phyloP scores from a whole-genome alignment of 1,140 invertebrate genomes.

The Protaetia brevitarsis region DNA sequence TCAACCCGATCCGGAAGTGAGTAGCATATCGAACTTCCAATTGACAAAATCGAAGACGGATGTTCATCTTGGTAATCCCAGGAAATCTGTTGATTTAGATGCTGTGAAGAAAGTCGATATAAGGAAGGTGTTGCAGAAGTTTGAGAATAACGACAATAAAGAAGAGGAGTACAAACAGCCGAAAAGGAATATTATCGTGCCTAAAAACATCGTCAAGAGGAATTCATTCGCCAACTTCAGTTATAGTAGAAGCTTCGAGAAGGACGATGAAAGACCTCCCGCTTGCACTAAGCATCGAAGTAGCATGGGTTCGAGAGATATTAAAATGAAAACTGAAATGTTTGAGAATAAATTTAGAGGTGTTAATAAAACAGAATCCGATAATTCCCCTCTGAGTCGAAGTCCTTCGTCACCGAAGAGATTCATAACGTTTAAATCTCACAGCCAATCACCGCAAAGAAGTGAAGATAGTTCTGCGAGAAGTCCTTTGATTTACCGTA shows the following conservation, averaged over 20 bases:
- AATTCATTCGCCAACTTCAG: constrained; percentile 19
- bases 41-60: constrained; percentile 46
- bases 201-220: constrained; percentile 20
- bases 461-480: neutral
- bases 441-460: neutral
- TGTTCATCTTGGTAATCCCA: constrained; percentile 36
- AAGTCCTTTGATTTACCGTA: too few species aligned
- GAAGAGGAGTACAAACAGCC: constrained; percentile 5
- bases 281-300: neutral
- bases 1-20: constrained; percentile 24
- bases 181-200: neutral
- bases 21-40: neutral
- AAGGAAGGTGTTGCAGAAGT: constrained; percentile 44
- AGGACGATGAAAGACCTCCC: neutral
- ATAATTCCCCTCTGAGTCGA: neutral
- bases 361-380: neutral
- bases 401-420: neutral
- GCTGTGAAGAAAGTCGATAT: constrained; percentile 45
- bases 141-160: constrained; percentile 36
- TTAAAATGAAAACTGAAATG: constrained; percentile 1
- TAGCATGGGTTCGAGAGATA: constrained; percentile 8
- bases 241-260: constrained; percentile 15
- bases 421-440: neutral
- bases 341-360: neutral
- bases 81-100: constrained; percentile 45